Evolutionary conservation across 1,140 invertebrate species (phyloP).

Genomic region (Drosophila eugracilis): DNA sequence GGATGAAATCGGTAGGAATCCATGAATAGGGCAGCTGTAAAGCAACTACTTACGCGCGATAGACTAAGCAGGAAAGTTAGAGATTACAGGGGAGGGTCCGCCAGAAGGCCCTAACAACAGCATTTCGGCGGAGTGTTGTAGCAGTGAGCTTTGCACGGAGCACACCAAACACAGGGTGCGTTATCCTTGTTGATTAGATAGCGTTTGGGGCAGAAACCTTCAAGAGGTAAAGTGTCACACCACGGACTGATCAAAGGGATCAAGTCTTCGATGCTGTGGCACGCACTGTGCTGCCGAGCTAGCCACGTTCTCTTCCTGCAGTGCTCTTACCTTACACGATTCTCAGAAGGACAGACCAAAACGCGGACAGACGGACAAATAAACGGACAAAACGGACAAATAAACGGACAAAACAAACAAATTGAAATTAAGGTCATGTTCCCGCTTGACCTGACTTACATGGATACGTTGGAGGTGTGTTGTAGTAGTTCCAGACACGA

Average conservation of each 20-base stretch:
- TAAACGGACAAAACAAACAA: too few relatives aligned
- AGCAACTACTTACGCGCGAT: conserved; percentile 14
- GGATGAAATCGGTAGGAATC: conserved; percentile 2
- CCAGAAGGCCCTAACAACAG: conserved; percentile 68
- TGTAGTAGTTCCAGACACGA: conserved; percentile 77
- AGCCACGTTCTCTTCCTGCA: conserved; percentile 1
- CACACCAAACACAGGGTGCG: conserved; percentile 69
- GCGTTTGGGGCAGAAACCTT: conserved; percentile 43
- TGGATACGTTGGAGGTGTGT: conserved; percentile 79
- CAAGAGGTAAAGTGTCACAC: neutral
- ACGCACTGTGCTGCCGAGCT: too few relatives aligned
- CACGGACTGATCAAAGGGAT: conserved; percentile 1
- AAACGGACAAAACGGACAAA: too few relatives aligned
- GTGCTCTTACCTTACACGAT: too few relatives aligned
- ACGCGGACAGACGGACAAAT: too few relatives aligned
- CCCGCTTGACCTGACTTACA: conserved; percentile 78
- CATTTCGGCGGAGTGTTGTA: conserved; percentile 79
- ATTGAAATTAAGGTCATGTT: too few relatives aligned
- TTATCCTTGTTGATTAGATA: conserved; percentile 55
- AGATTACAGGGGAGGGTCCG: neutral
- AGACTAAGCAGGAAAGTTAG: neutral
- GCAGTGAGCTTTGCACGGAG: conserved; percentile 78
- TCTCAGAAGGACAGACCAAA: neutral
- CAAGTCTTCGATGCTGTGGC: conserved; percentile 46
- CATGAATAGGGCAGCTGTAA: conserved; percentile 4